Conservation (phyloP, 2,113 vertebrate genomes). For the Tympanuchus pallidicinctus region DNA sequence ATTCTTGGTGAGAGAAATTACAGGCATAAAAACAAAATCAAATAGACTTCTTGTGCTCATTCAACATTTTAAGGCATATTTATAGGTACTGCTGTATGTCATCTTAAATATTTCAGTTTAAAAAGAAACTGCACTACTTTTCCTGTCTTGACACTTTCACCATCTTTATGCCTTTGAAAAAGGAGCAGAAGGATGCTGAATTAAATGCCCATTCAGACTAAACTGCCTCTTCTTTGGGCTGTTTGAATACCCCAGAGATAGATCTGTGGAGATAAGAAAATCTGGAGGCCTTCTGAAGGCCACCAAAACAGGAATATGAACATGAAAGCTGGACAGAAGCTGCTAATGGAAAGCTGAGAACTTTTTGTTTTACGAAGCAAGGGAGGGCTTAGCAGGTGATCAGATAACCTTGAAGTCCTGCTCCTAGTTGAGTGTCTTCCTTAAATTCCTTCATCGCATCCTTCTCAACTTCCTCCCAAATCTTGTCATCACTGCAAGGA, state of each 20-base stretch:
- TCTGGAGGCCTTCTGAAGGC: not conserved
- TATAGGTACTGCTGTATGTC: constrained; percentile 39
- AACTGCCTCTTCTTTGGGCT: not conserved
- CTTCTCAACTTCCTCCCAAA: not conserved
- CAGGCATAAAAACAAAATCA: constrained; percentile 64
- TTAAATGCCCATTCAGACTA: not conserved
- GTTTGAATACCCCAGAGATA: not conserved
- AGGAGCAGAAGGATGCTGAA: not conserved
- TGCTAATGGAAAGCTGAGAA: not conserved
- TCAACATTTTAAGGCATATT: constrained; percentile 51
- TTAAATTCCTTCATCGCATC: not conserved
- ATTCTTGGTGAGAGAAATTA: constrained; percentile 49
- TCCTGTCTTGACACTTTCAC: not conserved
- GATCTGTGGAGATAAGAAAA: not conserved
- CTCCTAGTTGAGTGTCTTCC: not conserved
- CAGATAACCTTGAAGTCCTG: not conserved
- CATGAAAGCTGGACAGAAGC: not conserved
- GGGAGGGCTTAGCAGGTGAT: not conserved
- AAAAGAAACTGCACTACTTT: constrained; percentile 33
- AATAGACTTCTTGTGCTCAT: constrained; percentile 48
- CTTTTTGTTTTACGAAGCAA: not conserved
- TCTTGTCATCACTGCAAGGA: not conserved
- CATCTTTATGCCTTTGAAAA: not conserved
- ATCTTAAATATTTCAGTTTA: constrained; percentile 29
- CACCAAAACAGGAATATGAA: not conserved